Evolutionary conservation across 2,888 invertebrate genomes (phyloP).

Genomic region (Drosophila austrosaltans): DNA sequence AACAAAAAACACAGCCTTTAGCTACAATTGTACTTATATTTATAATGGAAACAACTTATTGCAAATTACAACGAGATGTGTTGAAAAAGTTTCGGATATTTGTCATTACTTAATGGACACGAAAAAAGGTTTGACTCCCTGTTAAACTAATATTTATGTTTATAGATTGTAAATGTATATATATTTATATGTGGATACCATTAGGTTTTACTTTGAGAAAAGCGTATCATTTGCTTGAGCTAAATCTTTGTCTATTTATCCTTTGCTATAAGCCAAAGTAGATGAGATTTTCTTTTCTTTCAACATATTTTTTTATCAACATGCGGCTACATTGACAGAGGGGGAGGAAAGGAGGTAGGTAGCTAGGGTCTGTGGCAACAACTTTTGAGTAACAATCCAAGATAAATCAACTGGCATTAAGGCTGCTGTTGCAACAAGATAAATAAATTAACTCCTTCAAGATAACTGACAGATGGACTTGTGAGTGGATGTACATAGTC

Average conservation of each 20-base stretch:
- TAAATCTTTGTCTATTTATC: constrained; percentile 15
- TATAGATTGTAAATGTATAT: neutral
- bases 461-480: constrained; percentile 47
- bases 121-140: no score
- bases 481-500: constrained; percentile 13
- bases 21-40: neutral
- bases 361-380: neutral
- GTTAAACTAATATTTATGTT: no score
- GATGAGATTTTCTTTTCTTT: constrained; percentile 22
- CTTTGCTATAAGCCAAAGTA: constrained; percentile 10
- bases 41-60: neutral
- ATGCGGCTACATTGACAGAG: constrained; percentile 31
- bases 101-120: no score
- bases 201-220: neutral
- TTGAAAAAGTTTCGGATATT: no score
- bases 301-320: constrained; percentile 50
- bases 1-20: neutral
- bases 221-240: neutral
- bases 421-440: constrained; percentile 41
- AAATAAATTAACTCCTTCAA: constrained; percentile 52
- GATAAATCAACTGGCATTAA: constrained; percentile 53
- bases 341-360: no score
- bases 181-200: neutral
- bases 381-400: constrained; percentile 36
- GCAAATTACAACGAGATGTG: neutral